phyloP scores from a whole-genome alignment of 2,888 invertebrate species.

The Polylopha cassiicola region DNA sequence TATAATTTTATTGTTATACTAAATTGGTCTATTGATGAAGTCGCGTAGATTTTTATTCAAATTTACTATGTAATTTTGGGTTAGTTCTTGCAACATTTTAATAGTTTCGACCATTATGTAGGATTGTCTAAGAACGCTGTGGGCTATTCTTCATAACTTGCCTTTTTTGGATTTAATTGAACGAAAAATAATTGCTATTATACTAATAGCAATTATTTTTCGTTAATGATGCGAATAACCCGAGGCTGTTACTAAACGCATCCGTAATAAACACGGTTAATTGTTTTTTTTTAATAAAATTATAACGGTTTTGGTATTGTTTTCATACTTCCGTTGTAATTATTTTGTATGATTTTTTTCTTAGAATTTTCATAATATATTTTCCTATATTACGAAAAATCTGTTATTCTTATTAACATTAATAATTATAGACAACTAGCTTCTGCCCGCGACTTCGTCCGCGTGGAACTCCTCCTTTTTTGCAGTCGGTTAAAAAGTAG shows the following conservation, averaged over 20 bases:
- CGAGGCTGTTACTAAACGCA: slow-evolving; percentile 5
- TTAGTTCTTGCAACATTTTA: slow-evolving; percentile 32
- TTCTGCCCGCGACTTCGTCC: no score
- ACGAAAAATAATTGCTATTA: background rate
- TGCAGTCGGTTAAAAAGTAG: no score
- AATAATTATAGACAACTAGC: no score
- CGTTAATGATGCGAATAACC: slow-evolving; percentile 6
- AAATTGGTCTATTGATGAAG: slow-evolving; percentile 8
- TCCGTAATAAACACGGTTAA: slow-evolving; percentile 8
- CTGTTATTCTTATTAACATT: no score
- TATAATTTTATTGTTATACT: slow-evolving; percentile 10
- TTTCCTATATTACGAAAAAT: no score
- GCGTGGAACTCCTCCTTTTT: no score
- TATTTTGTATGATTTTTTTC: no score
- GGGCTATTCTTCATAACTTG: slow-evolving; percentile 5
- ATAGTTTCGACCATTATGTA: slow-evolving; percentile 31
- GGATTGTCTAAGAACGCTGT: slow-evolving; percentile 17
- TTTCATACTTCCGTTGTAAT: no score
- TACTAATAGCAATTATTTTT: slow-evolving; percentile 15
- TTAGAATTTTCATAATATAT: no score
- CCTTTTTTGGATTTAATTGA: slow-evolving; percentile 11
- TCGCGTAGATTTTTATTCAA: slow-evolving; percentile 6
- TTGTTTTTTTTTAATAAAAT: slow-evolving; percentile 11
- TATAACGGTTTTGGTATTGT: no score
- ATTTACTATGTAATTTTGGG: slow-evolving; percentile 23